Evolutionary conservation across 2,113 vertebrate genomes (phyloP).

Genomic region (Ophiodon elongatus): DNA sequence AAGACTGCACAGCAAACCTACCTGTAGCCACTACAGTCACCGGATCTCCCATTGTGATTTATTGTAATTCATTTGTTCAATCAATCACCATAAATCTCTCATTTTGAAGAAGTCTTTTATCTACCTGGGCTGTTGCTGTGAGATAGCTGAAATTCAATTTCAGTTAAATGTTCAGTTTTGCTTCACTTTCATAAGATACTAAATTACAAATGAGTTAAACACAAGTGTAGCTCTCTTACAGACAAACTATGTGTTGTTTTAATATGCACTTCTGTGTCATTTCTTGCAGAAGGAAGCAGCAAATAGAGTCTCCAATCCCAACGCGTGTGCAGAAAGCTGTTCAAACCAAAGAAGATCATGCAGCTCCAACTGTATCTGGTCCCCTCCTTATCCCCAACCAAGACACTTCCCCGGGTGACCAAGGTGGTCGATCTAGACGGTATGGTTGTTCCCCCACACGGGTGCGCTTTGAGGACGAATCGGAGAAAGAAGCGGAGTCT

Average conservation of each 20-base stretch:
- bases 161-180: not conserved
- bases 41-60: not conserved
- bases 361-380: slow-evolving; percentile 57
- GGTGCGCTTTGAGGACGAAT: slow-evolving; percentile 93
- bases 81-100: not conserved
- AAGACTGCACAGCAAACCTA: slow-evolving; percentile 6
- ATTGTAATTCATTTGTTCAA: not conserved
- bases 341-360: slow-evolving; percentile 68
- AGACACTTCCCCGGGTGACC: slow-evolving; percentile 84
- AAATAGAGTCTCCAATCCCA: slow-evolving; percentile 45
- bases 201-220: not conserved
- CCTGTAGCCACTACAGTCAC: not conserved
- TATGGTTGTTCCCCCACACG: slow-evolving; percentile 86
- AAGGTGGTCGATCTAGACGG: slow-evolving; percentile 76
- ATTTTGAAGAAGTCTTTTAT: not conserved
- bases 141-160: not conserved
- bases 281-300: slow-evolving; percentile 69
- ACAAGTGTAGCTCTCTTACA: not conserved
- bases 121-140: not conserved
- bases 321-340: slow-evolving; percentile 57
- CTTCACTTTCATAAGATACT: not conserved
- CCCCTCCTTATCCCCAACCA: slow-evolving; percentile 80
- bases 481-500: slow-evolving; percentile 88
- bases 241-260: not conserved
- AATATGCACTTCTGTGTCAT: slow-evolving; percentile 1